Base-by-base conservation (phyloP, 2,797 vertebrate genomes). In the Meda fulgida region DNA sequence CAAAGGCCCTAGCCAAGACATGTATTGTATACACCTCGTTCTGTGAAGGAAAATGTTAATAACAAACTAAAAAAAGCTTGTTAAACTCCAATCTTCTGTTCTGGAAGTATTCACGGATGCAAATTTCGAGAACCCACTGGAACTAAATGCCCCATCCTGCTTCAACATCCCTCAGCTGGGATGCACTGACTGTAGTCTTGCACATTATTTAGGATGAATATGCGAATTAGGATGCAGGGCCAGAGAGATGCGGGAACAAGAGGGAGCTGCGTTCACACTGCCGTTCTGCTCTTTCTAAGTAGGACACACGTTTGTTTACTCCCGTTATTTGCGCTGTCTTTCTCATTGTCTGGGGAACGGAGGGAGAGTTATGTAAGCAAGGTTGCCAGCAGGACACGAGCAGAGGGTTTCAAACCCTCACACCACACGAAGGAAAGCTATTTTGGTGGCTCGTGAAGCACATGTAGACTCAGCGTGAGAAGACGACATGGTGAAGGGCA, bases 391-490 rank as follows among this genome's bases (percentile, higher is more conserved):
- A 69, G 79, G 63, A 70, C 63, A 26, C 19, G 26, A 83, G 66
- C 67, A 40, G 60, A 72, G 69, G 46, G 67, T 80, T 78, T 85
- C 66, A 72, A 85, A 80, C 83, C 66, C 76, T 84, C 76, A 71
- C 5, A 38, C 83, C 83, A 78, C n/a, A 63, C 23, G 84, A 80
- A 80, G 69, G 26, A 36, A 84, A 70, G 75, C 75, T 78, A 84
- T 84, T 84, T 84, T 58, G 36, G 73, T 78, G 73, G 36, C 75
- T 58, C 2, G 18, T 5, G 23, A 69, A 78, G 82, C 63, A 84
- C 55, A n/a, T 38, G 26, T 36, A 60, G 77, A 73, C 55, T 72
- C 75, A 80, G 58, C 69, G 31, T 48, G 84, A 85, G 58, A 85
- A 80, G 69, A 80, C 21, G 31, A 53, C 76, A n/a, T 51, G 67